A percentile compares a stretch with the other conserved stretches of the same genome.
Conservation (phyloP, 2,113 vertebrate genomes). For the Macheiramphus alcinus region DNA sequence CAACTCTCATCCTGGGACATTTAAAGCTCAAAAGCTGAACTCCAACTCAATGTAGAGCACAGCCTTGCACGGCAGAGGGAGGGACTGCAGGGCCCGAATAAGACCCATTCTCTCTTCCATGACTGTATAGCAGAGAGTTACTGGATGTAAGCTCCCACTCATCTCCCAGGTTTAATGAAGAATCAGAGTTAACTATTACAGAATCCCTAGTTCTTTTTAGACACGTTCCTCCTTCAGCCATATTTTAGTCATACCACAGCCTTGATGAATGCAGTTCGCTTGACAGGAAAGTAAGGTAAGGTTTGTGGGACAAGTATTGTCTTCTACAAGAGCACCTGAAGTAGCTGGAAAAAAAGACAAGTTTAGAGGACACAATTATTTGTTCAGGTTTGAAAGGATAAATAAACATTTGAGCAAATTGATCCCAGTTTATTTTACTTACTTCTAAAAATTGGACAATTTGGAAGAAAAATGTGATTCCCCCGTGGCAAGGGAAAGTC, state of each 20-base stretch:
- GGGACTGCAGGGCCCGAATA: fast-evolving
- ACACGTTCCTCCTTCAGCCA: background rate
- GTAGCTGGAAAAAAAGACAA: background rate
- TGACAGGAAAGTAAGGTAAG: background rate
- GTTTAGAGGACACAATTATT: background rate
- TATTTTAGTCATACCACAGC: background rate
- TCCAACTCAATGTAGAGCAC: background rate
- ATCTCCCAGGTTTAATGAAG: background rate
- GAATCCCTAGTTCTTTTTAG: background rate
- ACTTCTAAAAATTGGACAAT: background rate
- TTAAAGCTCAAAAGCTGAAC: background rate
- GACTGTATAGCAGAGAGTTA: background rate
- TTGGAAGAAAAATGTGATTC: background rate
- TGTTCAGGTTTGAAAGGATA: background rate
- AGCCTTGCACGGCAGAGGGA: background rate
- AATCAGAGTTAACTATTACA: background rate
- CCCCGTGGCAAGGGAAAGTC: background rate
- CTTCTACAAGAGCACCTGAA: background rate
- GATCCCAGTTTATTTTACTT: background rate
- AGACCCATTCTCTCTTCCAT: background rate
- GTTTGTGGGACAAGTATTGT: background rate
- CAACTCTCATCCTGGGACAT: background rate
- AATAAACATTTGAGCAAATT: background rate
- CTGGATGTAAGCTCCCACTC: background rate
- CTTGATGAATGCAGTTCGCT: background rate